Evolutionary conservation across 2,888 invertebrate species (phyloP).

Genomic region (Platynereis dumerilii): DNA sequence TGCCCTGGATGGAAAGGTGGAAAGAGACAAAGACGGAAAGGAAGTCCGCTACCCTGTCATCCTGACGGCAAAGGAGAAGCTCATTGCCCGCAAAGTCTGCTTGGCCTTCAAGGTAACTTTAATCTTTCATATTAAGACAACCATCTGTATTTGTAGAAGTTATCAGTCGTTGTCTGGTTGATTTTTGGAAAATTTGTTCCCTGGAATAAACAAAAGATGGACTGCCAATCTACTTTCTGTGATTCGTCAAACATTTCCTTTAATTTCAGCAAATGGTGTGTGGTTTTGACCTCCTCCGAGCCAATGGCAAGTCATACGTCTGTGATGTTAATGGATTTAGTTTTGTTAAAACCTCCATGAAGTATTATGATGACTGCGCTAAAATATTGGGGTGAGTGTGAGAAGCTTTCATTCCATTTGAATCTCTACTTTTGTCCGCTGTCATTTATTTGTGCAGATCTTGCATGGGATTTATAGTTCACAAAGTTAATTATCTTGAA

Average conservation of each 20-base stretch:
- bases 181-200: no score
- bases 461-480: no score
- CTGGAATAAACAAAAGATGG: background rate
- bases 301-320: slow-evolving; percentile 98
- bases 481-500: no score
- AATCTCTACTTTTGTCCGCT: background rate
- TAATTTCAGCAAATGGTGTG: slow-evolving; percentile 87
- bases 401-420: background rate
- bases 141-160: no score
- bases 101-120: slow-evolving; percentile 65
- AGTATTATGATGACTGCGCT: slow-evolving; percentile 99
- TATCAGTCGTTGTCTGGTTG: no score
- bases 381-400: slow-evolving; percentile 73
- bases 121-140: no score
- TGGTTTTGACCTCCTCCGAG: slow-evolving; percentile 95
- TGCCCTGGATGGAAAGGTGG: slow-evolving; percentile 97
- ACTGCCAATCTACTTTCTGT: no score
- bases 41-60: slow-evolving; percentile 99
- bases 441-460: no score
- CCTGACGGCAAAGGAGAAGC: slow-evolving; percentile 93
- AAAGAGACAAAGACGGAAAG: slow-evolving; percentile 93
- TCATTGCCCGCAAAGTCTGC: slow-evolving; percentile 97
- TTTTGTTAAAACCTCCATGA: slow-evolving; percentile 99
- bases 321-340: slow-evolving; percentile 99
- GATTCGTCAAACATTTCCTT: no score